Percentiles rank a stretch among this genome's conserved stretches.
phyloP scores from a whole-genome alignment of 2,888 invertebrate species.

The Polydrusus cervinus region DNA sequence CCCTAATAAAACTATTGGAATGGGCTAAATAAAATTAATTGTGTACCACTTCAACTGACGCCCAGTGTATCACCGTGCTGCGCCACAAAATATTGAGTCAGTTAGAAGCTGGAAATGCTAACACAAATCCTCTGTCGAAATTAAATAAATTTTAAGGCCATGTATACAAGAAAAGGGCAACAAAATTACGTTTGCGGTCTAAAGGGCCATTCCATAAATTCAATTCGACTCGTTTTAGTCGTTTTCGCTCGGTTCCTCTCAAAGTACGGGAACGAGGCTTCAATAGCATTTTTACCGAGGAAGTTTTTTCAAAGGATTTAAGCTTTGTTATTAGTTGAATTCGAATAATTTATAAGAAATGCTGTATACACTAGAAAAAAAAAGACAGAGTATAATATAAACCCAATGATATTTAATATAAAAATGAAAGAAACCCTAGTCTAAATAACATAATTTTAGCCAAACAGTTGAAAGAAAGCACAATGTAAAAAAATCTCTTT shows the following conservation, averaged over 20 bases:
- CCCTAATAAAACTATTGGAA: too few species aligned
- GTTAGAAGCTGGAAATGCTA: slow-evolving; percentile 28
- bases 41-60: not conserved
- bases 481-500: slow-evolving; percentile 1
- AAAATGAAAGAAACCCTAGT: not conserved
- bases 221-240: slow-evolving; percentile 40
- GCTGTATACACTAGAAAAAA: not conserved
- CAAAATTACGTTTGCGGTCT: slow-evolving; percentile 46
- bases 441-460: not conserved
- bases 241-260: slow-evolving; percentile 37
- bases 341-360: not conserved
- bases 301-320: slow-evolving; percentile 18
- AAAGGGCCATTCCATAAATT: slow-evolving; percentile 38
- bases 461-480: not conserved
- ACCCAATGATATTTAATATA: too few species aligned
- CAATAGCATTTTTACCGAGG: slow-evolving; percentile 17
- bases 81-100: slow-evolving; percentile 28
- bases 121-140: slow-evolving; percentile 39
- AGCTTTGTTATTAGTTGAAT: slow-evolving; percentile 15
- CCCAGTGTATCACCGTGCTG: not conserved
- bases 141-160: slow-evolving; percentile 45
- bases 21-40: not conserved
- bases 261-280: slow-evolving; percentile 24
- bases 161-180: slow-evolving; percentile 46
- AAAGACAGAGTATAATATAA: not conserved